Evolutionary conservation across 2,797 vertebrate species (phyloP).

Genomic region (Paedocypris micromegethes): DNA sequence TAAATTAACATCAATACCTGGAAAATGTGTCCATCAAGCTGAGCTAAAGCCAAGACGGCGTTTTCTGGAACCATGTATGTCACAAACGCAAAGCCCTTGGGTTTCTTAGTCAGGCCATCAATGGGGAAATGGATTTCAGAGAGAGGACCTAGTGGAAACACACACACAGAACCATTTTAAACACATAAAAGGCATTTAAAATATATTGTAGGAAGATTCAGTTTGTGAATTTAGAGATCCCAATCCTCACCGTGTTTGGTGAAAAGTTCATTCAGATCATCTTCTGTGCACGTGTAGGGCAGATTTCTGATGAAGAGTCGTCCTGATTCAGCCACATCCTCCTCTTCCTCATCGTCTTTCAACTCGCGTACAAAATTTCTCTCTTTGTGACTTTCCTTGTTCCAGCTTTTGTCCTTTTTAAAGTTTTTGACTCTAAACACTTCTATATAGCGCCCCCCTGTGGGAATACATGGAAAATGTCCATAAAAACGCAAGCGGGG

Average conservation of each 20-base stretch:
- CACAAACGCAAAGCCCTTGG: slow-evolving; percentile 93
- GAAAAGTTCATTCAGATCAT: slow-evolving; percentile 84
- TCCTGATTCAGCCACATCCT: slow-evolving; percentile 89
- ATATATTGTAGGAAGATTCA: too few relatives aligned
- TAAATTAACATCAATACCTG: slow-evolving; percentile 69
- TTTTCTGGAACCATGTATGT: slow-evolving; percentile 94
- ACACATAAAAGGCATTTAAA: neutral
- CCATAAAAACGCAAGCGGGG: neutral
- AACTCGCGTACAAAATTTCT: slow-evolving; percentile 72
- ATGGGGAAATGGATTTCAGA: slow-evolving; percentile 88
- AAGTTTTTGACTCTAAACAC: slow-evolving; percentile 66
- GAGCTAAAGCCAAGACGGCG: slow-evolving; percentile 78
- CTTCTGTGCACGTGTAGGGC: slow-evolving; percentile 87
- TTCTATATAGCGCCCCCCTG: slow-evolving; percentile 85
- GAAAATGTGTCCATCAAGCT: slow-evolving; percentile 89
- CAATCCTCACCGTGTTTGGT: slow-evolving; percentile 71
- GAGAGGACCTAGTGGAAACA: slow-evolving; percentile 72
- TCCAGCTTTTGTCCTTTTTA: slow-evolving; percentile 32
- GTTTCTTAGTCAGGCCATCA: slow-evolving; percentile 84
- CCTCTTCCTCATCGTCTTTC: slow-evolving; percentile 83
- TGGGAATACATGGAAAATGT: slow-evolving; percentile 9
- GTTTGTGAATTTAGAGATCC: neutral
- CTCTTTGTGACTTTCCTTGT: slow-evolving; percentile 46
- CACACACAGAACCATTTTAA: neutral
- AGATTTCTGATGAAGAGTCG: slow-evolving; percentile 91